Evolutionary conservation across 1,140 invertebrate species (phyloP).

Genomic region (Prorops nasuta): DNA sequence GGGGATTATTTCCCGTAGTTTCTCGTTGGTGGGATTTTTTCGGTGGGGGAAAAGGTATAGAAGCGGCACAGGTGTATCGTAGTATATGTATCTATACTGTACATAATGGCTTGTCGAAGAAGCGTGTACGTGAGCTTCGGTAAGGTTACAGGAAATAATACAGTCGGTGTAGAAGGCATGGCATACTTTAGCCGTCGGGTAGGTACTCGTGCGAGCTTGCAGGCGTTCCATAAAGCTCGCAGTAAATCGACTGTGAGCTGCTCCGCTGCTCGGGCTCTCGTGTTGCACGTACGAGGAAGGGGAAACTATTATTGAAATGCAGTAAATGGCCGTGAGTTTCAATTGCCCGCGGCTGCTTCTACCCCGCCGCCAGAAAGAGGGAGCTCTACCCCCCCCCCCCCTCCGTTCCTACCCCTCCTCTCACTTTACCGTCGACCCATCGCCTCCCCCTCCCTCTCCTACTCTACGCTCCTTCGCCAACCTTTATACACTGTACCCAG

Average conservation of each 20-base stretch:
- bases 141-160: conserved; percentile 22
- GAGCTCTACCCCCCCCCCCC: conserved; percentile 10
- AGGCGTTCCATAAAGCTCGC: conserved; percentile 29
- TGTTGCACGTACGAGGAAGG: conserved; percentile 25
- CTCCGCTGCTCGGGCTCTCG: conserved; percentile 14
- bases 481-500: conserved; percentile 18
- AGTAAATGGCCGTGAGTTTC: conserved; percentile 38
- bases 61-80: too few species aligned
- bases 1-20: too few species aligned
- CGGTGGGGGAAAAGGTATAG: too few species aligned
- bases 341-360: conserved; percentile 34
- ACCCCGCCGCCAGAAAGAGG: conserved; percentile 29
- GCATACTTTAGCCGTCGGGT: conserved; percentile 31
- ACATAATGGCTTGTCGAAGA: too few species aligned
- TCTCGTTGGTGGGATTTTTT: too few species aligned
- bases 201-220: conserved; percentile 27
- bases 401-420: background rate
- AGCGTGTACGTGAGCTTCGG: conserved; percentile 2
- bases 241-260: conserved; percentile 31
- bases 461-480: background rate
- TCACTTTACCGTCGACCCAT: too few species aligned
- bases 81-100: too few species aligned
- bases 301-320: conserved; percentile 38
- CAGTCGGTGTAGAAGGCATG: conserved; percentile 27
- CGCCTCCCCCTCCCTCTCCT: background rate